Percentiles rank a stretch among this genome's conserved stretches.
These are phyloP conservation scores for Gryllus longicercus DNA, from an alignment of 2,888 invertebrate genomes.

Conservation along the genomic window DNA sequence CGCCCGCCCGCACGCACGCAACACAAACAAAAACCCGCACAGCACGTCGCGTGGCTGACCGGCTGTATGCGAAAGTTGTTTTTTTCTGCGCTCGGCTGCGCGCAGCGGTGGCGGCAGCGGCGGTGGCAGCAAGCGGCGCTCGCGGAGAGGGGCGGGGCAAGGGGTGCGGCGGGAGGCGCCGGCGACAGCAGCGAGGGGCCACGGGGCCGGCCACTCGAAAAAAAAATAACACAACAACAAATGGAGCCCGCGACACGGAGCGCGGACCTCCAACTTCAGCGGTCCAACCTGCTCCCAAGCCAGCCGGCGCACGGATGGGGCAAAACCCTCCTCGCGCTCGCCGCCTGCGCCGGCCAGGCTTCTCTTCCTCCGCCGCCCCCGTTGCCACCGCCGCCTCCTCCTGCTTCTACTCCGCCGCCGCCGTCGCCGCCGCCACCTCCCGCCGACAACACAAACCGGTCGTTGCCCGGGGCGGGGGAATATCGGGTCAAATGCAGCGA, in stretches of 20 bases:
- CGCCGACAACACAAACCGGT: conserved; percentile 27
- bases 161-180: too few species aligned
- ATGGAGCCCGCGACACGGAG: background rate
- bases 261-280: background rate
- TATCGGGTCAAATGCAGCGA: conserved; percentile 30
- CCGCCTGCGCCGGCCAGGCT: background rate
- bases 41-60: background rate
- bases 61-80: background rate
- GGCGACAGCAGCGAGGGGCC: too few species aligned
- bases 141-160: too few species aligned
- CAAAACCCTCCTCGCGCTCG: background rate
- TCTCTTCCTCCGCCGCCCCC: background rate
- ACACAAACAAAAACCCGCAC: background rate
- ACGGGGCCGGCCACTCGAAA: background rate
- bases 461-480: conserved; percentile 29
- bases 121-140: too few species aligned
- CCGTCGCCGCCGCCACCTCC: too few species aligned
- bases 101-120: too few species aligned
- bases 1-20: conserved; percentile 3
- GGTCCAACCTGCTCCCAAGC: background rate
- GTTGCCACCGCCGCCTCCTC: background rate
- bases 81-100: too few species aligned
- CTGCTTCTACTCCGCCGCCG: background rate
- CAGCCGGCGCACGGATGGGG: background rate
- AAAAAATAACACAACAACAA: background rate